Percentiles rank a stretch among this genome's conserved stretches.
These are phyloP conservation scores for Xylota segnis DNA, from an alignment of 2,888 invertebrate genomes.

Conservation along the genomic window DNA sequence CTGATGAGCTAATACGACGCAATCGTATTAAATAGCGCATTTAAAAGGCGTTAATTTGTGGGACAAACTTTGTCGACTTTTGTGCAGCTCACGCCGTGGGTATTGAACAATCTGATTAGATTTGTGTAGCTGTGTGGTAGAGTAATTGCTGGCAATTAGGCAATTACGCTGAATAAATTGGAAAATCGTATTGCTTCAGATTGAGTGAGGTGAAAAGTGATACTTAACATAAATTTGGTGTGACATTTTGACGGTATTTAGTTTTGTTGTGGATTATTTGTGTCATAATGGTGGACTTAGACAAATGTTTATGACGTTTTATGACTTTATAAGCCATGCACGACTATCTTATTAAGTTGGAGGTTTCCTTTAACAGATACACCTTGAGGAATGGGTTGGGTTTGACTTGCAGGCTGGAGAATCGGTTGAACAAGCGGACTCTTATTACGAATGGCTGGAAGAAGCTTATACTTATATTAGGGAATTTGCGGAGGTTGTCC, in stretches of 20 bases:
- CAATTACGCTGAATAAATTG: constrained; percentile 16
- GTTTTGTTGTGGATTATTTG: background rate
- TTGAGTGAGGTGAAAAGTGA: constrained; percentile 11
- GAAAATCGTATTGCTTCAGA: constrained; percentile 7
- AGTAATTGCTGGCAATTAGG: constrained; percentile 19
- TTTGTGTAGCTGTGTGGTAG: background rate
- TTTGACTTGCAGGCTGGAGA: too few relatives aligned
- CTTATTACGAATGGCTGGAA: too few relatives aligned
- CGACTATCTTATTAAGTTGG: too few relatives aligned
- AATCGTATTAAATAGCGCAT: constrained; percentile 28
- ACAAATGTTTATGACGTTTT: background rate
- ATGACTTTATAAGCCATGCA: too few relatives aligned
- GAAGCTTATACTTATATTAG: too few relatives aligned
- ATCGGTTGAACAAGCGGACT: too few relatives aligned
- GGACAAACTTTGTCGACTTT: constrained; percentile 18
- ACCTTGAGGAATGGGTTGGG: too few relatives aligned
- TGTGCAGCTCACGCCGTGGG: constrained; percentile 30
- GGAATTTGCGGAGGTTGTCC: too few relatives aligned
- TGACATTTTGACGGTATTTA: constrained; percentile 1
- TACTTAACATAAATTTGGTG: background rate
- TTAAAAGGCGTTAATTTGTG: constrained; percentile 19
- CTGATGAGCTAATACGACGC: constrained; percentile 42
- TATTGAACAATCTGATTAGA: constrained; percentile 34
- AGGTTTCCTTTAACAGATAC: too few relatives aligned
- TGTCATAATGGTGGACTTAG: background rate